These are phyloP conservation scores for Dromius quadrimaculatus DNA, from an alignment of 2,888 invertebrate species.

Conservation along the genomic window DNA sequence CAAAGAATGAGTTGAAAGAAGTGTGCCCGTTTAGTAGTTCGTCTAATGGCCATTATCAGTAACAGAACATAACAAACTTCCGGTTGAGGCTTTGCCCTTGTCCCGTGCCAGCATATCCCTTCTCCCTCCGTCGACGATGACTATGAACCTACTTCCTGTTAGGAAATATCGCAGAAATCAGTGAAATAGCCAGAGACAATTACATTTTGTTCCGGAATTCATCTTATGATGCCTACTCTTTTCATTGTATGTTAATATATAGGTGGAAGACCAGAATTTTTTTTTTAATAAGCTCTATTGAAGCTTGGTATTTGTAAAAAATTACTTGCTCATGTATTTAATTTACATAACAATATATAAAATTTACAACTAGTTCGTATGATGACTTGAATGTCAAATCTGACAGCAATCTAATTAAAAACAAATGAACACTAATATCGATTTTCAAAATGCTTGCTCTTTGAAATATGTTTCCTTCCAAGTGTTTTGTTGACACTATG, in stretches of 20 bases:
- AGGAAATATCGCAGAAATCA: too few species aligned
- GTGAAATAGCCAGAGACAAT: too few species aligned
- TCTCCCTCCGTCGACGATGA: conserved; percentile 1
- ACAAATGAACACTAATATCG: background rate
- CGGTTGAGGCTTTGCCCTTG: conserved; percentile 22
- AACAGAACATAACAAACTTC: conserved; percentile 44
- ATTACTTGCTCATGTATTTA: background rate
- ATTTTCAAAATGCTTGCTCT: background rate
- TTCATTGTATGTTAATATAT: background rate
- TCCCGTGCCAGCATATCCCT: background rate
- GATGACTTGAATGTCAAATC: too few species aligned
- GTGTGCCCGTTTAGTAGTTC: conserved; percentile 29
- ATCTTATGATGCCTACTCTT: too few species aligned
- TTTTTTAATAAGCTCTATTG: background rate
- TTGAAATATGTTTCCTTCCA: background rate
- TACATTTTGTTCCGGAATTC: too few species aligned
- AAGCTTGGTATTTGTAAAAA: background rate
- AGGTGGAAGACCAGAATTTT: background rate
- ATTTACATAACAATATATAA: background rate
- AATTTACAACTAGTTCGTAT: too few species aligned
- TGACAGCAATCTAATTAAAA: background rate
- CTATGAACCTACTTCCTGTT: conserved; percentile 32
- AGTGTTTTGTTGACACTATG: conserved; percentile 4
- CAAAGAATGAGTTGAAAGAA: background rate
- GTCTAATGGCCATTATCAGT: conserved; percentile 48